A percentile compares a stretch with the other conserved stretches of the same genome.
Evolutionary conservation across 2,797 vertebrate genomes (phyloP).

Genomic region (Mus caroli): DNA sequence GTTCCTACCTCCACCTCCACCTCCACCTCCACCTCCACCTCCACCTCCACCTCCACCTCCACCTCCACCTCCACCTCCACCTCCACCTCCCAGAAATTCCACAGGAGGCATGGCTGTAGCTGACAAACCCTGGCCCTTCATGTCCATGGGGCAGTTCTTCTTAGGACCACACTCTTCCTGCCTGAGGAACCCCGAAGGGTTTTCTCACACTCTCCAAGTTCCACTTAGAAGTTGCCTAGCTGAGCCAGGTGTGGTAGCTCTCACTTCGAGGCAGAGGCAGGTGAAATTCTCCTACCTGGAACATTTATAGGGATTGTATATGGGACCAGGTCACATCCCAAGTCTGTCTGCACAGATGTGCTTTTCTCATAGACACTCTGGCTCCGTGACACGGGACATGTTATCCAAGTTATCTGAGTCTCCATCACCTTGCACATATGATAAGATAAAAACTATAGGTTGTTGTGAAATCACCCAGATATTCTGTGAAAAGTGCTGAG

Average conservation of each 20-base stretch:
- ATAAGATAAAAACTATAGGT: slow-evolving; percentile 4
- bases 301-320: not conserved
- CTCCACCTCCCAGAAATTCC: not conserved
- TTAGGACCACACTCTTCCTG: not conserved
- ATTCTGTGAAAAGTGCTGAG: slow-evolving; percentile 11
- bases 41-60: too few species aligned
- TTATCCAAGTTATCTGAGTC: not conserved
- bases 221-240: not conserved
- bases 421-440: slow-evolving; percentile 3
- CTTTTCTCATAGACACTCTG: not conserved
- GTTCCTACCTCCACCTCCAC: not conserved
- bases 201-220: not conserved
- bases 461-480: slow-evolving; percentile 2
- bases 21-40: not conserved
- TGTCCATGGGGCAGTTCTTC: not conserved
- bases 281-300: not conserved
- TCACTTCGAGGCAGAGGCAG: not conserved
- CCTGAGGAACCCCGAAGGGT: not conserved
- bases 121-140: not conserved
- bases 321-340: not conserved
- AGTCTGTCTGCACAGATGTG: not conserved
- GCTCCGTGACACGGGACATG: not conserved
- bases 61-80: too few species aligned
- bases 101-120: not conserved
- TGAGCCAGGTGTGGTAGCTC: not conserved